A percentile compares a stretch with the other conserved stretches of the same genome.
Evolutionary conservation across 2,888 invertebrate species (phyloP).

Genomic region (Hyalella azteca): DNA sequence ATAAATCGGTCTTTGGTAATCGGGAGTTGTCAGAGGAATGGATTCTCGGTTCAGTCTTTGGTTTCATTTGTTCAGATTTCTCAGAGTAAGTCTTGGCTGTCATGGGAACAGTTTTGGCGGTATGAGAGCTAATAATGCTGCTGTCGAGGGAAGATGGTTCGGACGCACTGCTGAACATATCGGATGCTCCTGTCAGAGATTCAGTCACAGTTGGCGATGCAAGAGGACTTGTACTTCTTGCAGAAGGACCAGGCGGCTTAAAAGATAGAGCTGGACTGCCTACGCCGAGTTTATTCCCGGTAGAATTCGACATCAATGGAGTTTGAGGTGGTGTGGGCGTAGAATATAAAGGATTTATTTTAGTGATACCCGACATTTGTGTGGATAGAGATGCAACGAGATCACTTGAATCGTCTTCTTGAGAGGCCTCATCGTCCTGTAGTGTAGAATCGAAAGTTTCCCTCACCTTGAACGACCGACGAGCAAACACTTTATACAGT

Average conservation of each 20-base stretch:
- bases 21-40: background rate
- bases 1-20: background rate
- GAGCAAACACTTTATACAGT: conserved; percentile 80
- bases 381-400: background rate
- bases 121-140: background rate
- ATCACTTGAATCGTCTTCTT: background rate
- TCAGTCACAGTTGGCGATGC: background rate
- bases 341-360: conserved; percentile 35
- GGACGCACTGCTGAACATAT: background rate
- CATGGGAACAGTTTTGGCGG: background rate
- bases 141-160: conserved; percentile 14
- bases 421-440: background rate
- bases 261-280: background rate
- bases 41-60: background rate
- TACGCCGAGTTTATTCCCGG: background rate
- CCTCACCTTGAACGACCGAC: conserved; percentile 73
- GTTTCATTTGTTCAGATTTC: background rate
- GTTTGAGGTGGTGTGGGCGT: background rate
- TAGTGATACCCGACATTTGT: conserved; percentile 42
- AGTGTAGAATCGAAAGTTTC: conserved; percentile 25
- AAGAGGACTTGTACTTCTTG: too few relatives aligned
- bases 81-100: background rate
- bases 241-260: background rate
- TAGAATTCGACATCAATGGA: conserved; percentile 5
- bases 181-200: conserved; percentile 12